These are phyloP conservation scores for Lytechinus pictus DNA, from an alignment of 35 echinoderm and acorn worm species.

Conservation along the genomic window DNA sequence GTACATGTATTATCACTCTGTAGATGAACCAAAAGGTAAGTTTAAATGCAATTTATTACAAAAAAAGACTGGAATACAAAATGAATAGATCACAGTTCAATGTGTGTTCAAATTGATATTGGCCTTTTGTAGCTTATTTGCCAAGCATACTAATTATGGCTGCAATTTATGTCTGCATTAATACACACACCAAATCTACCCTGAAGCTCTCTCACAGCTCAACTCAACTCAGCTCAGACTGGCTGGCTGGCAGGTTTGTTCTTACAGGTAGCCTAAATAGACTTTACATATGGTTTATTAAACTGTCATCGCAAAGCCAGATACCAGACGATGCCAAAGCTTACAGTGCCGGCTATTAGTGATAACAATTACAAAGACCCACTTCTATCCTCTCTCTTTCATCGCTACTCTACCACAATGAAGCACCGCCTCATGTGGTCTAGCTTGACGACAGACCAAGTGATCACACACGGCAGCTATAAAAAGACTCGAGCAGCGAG, in stretches of 20 bases:
- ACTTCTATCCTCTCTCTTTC: neutral
- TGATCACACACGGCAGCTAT: conserved; percentile 26
- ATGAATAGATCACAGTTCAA: neutral
- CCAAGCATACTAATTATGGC: neutral
- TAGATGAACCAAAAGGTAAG: too few species aligned
- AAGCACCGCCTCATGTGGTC: conserved; percentile 18
- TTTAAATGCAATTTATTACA: too few species aligned
- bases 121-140: neutral
- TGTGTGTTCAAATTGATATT: neutral
- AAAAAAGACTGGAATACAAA: too few species aligned
- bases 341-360: neutral
- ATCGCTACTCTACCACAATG: neutral
- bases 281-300: conserved; percentile 5
- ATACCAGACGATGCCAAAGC: conserved; percentile 1
- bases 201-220: neutral
- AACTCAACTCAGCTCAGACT: too few species aligned
- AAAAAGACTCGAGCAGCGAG: neutral
- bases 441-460: neutral
- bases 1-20: too few species aligned
- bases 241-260: neutral
- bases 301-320: conserved; percentile 16
- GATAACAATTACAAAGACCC: conserved; percentile 15
- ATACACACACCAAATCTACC: neutral
- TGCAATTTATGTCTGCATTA: neutral
- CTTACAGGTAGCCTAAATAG: neutral